Base-by-base conservation (phyloP, 1,140 invertebrate species). In the Semibalanus balanoides region DNA sequence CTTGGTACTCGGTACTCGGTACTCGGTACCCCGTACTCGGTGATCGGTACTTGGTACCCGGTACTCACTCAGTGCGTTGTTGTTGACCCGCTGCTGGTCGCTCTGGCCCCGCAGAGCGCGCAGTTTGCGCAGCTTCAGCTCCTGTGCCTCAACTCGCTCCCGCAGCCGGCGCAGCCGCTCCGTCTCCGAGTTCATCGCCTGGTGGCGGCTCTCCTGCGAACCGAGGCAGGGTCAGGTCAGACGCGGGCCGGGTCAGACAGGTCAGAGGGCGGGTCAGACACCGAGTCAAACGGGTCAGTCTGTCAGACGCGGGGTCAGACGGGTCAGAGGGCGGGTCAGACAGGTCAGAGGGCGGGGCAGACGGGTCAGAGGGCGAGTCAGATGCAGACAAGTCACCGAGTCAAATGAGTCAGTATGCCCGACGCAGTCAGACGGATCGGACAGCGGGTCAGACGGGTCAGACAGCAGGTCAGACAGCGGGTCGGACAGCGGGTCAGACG, bases 121-220 rank as follows among this genome's bases (percentile, higher is more conserved):
- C 82, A 98, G 86, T 83, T 94, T 92, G 80, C 93, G 88, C 81
- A 97, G 86, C 85, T 97, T 97, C 82, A 93, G 89, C 84, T 98
- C 95, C 85, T 98, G 95, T 31, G 92, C 91, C 83, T 97, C 94
- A 76, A 97, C 92, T 78, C 93, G 90, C 81, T 97, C 95, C 77
- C 93, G 87, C 79, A 97, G 87, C 82, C 93, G 87, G 69, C 93
- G 88, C 79, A 97, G 86, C 78, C 93, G 86, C 83, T 96, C 95
- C 81, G 92, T 92, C 84, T 97, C 94, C 73, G 93, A 90, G 79
- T 92, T 91, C 79, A 76, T 79, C 82, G 87, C 82, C n/a, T 85
- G 86, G 80, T 82, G 80, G 76, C 81, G 83, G 28, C 28, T 29
- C 70, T 72, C 70, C 70, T 72, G 70, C 51, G 51, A 19, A 25